Conservation (phyloP, 1,140 invertebrate genomes). For the Berghia stephanieae region DNA sequence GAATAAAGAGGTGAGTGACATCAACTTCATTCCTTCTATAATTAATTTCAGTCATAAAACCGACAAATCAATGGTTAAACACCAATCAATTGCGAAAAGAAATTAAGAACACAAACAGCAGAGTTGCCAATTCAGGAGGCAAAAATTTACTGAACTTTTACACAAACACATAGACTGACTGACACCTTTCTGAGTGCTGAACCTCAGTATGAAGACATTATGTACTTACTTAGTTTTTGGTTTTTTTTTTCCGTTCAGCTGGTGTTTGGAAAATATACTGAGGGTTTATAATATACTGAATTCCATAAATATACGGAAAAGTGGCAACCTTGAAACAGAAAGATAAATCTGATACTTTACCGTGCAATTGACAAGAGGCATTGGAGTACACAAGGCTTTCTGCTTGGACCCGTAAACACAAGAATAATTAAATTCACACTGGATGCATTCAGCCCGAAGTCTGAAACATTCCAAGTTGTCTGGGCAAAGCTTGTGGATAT, state of each 20-base stretch:
- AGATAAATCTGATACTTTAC: conserved; percentile 38
- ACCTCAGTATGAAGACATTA: no score
- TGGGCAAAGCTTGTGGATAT: conserved; percentile 43
- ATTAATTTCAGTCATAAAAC: no score
- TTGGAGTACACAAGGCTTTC: conserved; percentile 42
- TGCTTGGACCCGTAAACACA: conserved; percentile 49
- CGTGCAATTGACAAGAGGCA: conserved; percentile 44
- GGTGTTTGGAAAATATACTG: not conserved
- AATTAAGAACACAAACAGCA: not conserved
- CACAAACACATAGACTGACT: not conserved
- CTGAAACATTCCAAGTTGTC: conserved; percentile 39
- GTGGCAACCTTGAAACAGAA: not conserved
- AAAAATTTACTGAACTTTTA: not conserved
- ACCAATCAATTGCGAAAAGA: not conserved
- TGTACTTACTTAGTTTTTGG: not conserved
- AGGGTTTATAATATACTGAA: not conserved
- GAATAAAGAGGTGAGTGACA: no score
- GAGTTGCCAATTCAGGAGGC: no score
- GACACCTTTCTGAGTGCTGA: no score
- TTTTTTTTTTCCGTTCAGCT: not conserved
- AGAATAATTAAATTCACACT: conserved; percentile 48
- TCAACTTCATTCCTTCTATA: no score
- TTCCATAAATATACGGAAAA: not conserved
- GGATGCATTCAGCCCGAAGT: conserved; percentile 50
- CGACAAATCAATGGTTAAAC: no score